Evolutionary conservation across 1,140 invertebrate species (phyloP).

Genomic region (Drosophila funebris): DNA sequence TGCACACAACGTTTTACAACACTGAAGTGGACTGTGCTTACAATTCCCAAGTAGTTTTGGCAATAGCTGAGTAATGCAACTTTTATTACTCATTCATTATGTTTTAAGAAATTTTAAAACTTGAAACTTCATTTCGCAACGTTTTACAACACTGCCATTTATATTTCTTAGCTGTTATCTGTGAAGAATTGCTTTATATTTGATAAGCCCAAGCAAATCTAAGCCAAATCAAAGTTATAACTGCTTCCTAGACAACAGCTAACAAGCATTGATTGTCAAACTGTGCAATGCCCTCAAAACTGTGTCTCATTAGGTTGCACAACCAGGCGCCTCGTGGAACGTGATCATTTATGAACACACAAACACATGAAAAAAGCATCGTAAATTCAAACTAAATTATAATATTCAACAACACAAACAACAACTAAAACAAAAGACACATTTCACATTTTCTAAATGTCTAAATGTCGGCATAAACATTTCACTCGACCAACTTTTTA

Average conservation of each 20-base stretch:
- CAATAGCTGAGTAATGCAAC: no score
- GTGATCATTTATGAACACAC: constrained; percentile 13
- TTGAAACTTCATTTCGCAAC: no score
- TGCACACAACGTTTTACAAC: no score
- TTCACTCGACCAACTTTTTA: constrained; percentile 38
- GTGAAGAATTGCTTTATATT: no score
- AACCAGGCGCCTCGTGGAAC: constrained; percentile 25
- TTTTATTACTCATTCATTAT: no score
- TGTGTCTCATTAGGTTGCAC: constrained; percentile 34
- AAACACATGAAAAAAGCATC: constrained; percentile 17
- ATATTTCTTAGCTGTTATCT: no score
- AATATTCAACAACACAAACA: constrained; percentile 1
- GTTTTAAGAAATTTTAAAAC: no score
- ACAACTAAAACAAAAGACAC: not conserved
- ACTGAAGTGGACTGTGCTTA: no score
- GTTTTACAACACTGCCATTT: no score
- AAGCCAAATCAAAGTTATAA: not conserved
- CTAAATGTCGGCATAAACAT: constrained; percentile 43
- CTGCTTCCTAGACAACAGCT: no score
- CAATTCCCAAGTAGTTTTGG: no score
- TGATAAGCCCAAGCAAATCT: no score
- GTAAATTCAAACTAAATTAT: constrained; percentile 33
- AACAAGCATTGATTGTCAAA: not conserved
- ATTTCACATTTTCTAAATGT: constrained; percentile 36
- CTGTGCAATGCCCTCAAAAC: constrained; percentile 9